Base-by-base conservation (phyloP, 2,888 invertebrate genomes). In the Caenorhabditis wallacei region DNA sequence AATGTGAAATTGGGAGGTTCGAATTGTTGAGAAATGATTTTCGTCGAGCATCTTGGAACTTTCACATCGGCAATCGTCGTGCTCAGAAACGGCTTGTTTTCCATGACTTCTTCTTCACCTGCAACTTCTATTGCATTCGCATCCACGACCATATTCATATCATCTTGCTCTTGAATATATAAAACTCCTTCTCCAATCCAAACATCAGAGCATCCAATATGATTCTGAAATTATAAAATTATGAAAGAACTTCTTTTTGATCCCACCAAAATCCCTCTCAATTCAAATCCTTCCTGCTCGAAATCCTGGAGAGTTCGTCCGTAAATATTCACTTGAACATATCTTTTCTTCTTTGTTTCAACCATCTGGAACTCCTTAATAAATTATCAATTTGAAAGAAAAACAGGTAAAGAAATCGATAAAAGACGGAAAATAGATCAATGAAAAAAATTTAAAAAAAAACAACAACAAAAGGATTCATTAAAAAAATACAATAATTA, bases 241-340 rank as follows among this genome's bases (percentile, higher is more conserved):
- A n/a, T n/a, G n/a, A n/a, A n/a, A n/a, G n/a, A n/a, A n/a, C n/a
- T n/a, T n/a, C n/a, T n/a, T n/a, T n/a, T n/a, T n/a, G n/a, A n/a
- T n/a, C n/a, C n/a, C n/a, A n/a, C n/a, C n/a, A n/a, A n/a, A n/a
- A n/a, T n/a, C n/a, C n/a, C n/a, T n/a, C n/a, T n/a, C n/a, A n/a
- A n/a, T n/a, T n/a, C n/a, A n/a, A n/a, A n/a, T n/a, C n/a, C n/a
- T n/a, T n/a, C n/a, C n/a, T n/a, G n/a, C n/a, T n/a, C 24, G 20
- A 79, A 35, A 0, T 79, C 64, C 7, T 57, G 26, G 8, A 79
- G 71, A 0, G 57, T 71, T 26, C 66, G 64, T 8, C 64, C 79
- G 20, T 79, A 79, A 20, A 79, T 79, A 56, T 79, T 79, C 11
- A 79, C 40, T 57, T 79, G 71, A 26, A 79, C 71, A 46, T 26